Evolutionary conservation across 2,797 vertebrate species (phyloP).

Genomic region (Choloepus didactylus): DNA sequence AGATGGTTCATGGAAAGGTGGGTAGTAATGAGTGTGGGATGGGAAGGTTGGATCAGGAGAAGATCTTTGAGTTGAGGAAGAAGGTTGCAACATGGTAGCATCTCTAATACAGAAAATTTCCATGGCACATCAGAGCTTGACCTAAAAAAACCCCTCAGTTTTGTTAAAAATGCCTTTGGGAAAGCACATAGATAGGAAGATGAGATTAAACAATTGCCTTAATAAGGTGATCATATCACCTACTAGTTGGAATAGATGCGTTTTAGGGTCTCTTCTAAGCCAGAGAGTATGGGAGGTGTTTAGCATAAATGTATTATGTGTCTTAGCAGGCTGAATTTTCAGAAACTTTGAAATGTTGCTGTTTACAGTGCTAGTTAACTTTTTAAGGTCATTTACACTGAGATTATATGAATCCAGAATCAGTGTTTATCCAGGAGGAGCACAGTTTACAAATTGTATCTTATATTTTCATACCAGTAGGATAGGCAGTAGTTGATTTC

Average conservation of each 20-base stretch:
- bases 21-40: no score
- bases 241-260: background rate
- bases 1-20: background rate
- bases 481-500: background rate
- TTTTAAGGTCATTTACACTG: background rate
- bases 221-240: background rate
- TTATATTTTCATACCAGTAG: background rate
- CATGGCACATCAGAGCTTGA: background rate
- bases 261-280: background rate
- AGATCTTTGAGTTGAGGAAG: no score
- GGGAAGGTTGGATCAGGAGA: background rate
- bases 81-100: background rate
- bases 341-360: background rate
- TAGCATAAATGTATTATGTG: background rate
- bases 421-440: fast-evolving
- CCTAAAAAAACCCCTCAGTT: background rate
- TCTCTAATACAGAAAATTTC: background rate
- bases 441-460: background rate
- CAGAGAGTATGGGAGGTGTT: background rate
- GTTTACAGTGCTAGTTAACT: background rate
- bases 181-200: background rate
- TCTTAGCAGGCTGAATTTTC: background rate
- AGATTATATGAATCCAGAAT: background rate
- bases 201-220: background rate
- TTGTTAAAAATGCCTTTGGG: background rate